phyloP scores from a whole-genome alignment of 2,797 vertebrate species.

The Sandelia bainsii region DNA sequence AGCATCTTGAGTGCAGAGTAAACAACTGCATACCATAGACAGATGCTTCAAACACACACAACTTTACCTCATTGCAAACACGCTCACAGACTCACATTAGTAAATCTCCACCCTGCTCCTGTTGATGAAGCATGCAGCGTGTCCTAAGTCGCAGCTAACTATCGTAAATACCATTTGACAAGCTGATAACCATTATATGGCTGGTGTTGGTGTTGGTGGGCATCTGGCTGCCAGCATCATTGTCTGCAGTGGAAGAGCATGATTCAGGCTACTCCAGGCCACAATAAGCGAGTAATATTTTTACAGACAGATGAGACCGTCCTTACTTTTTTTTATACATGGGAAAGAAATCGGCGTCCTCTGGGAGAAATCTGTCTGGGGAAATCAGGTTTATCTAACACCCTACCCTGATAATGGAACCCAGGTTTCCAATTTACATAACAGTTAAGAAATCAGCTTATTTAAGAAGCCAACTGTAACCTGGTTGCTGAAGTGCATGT shows the following conservation, averaged over 20 bases:
- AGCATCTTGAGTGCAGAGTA: slow-evolving; percentile 44
- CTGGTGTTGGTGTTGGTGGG: slow-evolving; percentile 23
- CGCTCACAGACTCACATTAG: slow-evolving; percentile 33
- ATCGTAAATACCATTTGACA: slow-evolving; percentile 76
- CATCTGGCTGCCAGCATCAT: slow-evolving; percentile 31
- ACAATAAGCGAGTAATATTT: neutral
- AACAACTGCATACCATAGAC: slow-evolving; percentile 63
- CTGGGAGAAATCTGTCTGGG: too few species aligned
- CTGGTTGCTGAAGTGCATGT: too few species aligned
- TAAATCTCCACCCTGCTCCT: slow-evolving; percentile 32
- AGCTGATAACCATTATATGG: slow-evolving; percentile 57
- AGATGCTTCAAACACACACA: slow-evolving; percentile 59
- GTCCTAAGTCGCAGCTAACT: slow-evolving; percentile 54
- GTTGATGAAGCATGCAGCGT: slow-evolving; percentile 35
- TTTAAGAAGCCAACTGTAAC: too few species aligned
- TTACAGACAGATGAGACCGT: neutral
- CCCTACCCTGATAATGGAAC: too few species aligned
- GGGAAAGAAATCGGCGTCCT: too few species aligned
- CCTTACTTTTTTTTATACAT: too few species aligned
- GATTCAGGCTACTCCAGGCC: neutral
- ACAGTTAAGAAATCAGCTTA: too few species aligned
- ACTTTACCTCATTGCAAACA: slow-evolving; percentile 50
- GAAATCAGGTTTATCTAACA: too few species aligned
- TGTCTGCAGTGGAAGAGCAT: neutral
- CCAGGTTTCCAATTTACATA: too few species aligned